phyloP scores from a whole-genome alignment of 2,113 vertebrate genomes.

The Cricetomys ansorgei region DNA sequence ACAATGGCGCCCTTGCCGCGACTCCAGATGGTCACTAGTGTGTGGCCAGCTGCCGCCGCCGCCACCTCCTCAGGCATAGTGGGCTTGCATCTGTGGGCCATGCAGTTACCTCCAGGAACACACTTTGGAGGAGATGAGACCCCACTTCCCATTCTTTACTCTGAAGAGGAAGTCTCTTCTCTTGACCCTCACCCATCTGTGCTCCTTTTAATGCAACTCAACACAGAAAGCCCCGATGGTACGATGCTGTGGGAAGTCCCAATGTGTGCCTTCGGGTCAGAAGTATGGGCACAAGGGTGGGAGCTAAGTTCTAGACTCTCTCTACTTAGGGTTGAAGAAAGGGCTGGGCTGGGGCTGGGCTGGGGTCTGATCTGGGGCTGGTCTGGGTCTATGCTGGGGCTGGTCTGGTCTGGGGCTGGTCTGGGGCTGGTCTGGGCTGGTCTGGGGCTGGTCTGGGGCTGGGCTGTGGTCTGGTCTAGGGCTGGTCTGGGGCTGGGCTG shows the following conservation, averaged over 20 bases:
- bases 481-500: background rate
- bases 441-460: background rate
- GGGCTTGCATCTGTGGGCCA: background rate
- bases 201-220: background rate
- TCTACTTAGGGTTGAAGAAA: background rate
- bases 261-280: accelerated
- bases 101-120: background rate
- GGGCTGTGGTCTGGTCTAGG: too few species aligned
- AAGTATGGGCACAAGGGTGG: background rate
- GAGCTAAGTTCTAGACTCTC: background rate
- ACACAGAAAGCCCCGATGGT: accelerated
- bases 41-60: accelerated
- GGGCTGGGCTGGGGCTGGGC: background rate
- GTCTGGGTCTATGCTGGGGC: background rate
- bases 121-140: background rate
- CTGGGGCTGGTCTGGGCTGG: background rate
- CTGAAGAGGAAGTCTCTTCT: too few species aligned
- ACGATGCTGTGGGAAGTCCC: background rate
- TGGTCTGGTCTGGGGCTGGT: background rate
- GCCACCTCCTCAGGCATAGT: accelerated
- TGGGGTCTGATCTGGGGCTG: too few species aligned
- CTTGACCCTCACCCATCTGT: accelerated
- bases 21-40: background rate
- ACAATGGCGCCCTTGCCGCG: accelerated
- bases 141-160: background rate